Conservation (phyloP, 2,888 invertebrate species). For the Eubasilissa splendida region DNA sequence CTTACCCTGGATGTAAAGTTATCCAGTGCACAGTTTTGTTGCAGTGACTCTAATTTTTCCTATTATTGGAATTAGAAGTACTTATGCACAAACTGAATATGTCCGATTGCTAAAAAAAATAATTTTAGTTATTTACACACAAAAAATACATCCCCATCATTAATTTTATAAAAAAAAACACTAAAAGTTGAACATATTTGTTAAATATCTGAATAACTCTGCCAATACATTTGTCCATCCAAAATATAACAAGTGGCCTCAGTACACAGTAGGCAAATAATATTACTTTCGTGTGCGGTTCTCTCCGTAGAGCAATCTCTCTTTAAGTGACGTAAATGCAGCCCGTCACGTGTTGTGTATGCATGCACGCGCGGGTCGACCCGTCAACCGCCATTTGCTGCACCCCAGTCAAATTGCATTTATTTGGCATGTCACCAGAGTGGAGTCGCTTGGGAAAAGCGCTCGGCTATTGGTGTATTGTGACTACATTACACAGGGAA, state of each 20-base stretch:
- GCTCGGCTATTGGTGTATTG: not conserved
- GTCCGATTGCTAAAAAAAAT: no score
- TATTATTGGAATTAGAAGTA: no score
- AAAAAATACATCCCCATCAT: no score
- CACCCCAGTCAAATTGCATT: slow-evolving; percentile 20
- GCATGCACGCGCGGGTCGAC: not conserved
- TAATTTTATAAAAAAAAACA: no score
- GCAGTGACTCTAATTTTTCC: no score
- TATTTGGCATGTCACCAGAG: slow-evolving; percentile 8
- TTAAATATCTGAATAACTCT: not conserved
- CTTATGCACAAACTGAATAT: no score
- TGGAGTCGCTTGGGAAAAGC: not conserved
- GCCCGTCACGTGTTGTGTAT: not conserved
- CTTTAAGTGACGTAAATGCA: not conserved
- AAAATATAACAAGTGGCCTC: not conserved
- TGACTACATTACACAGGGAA: not conserved
- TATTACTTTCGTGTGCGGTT: not conserved
- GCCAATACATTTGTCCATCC: not conserved
- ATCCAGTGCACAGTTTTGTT: no score
- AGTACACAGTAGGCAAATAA: not conserved
- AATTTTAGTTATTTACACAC: no score
- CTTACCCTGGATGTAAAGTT: no score
- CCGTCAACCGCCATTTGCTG: slow-evolving; percentile 6
- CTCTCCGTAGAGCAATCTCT: not conserved
- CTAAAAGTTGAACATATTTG: not conserved